phyloP scores from a whole-genome alignment of 2,113 vertebrate genomes.

The Carettochelys insculpta region DNA sequence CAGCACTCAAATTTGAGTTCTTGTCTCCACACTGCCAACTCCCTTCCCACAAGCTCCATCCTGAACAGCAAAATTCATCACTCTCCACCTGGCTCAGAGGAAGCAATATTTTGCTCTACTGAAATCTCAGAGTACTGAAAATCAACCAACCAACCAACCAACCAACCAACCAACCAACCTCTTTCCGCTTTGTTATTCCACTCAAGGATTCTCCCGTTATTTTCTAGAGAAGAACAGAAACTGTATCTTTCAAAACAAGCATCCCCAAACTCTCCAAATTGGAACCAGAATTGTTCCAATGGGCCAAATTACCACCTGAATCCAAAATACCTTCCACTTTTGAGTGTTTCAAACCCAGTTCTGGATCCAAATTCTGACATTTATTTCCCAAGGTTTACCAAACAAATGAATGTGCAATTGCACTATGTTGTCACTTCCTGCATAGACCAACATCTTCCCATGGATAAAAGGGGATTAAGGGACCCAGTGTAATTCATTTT shows the following conservation, averaged over 20 bases:
- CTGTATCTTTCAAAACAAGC: neutral
- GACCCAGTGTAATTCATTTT: conserved; percentile 24
- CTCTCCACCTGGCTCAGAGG: neutral
- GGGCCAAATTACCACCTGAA: neutral
- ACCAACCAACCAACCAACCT: too few relatives aligned
- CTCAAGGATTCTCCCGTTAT: neutral
- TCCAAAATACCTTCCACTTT: neutral
- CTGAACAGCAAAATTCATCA: neutral
- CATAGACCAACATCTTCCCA: neutral
- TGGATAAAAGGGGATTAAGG: neutral
- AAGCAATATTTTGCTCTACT: neutral
- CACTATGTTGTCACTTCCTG: conserved; percentile 36
- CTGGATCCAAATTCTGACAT: neutral
- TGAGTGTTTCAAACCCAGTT: neutral
- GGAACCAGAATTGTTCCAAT: neutral
- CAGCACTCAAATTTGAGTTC: neutral
- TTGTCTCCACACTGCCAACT: neutral
- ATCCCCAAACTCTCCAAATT: neutral
- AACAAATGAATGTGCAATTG: conserved; percentile 10
- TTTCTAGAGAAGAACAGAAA: neutral
- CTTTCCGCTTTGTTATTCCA: neutral
- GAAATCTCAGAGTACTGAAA: neutral
- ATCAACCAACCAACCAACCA: too few relatives aligned
- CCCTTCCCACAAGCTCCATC: neutral
- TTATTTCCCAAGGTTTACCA: conserved; percentile 46